Percentiles rank a stretch among this genome's conserved stretches.
Evolutionary conservation across 92 coral and sea anemone species (phyloP).

Genomic region (Epizoanthus illoricatus): DNA sequence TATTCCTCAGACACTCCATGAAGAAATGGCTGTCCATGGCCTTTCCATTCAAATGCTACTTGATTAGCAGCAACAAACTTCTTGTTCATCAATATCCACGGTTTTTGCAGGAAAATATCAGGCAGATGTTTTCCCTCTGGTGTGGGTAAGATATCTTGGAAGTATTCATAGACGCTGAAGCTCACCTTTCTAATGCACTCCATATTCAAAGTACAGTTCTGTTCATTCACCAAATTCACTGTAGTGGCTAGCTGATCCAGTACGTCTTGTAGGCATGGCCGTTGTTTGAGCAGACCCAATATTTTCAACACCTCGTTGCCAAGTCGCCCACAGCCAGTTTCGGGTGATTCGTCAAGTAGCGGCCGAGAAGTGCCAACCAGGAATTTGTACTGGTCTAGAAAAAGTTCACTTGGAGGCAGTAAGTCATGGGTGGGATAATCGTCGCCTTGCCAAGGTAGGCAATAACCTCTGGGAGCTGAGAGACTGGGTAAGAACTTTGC

Average conservation of each 20-base stretch:
- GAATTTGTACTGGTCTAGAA: conserved; percentile 54
- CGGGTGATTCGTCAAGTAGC: conserved; percentile 81
- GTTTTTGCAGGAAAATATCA: conserved; percentile 64
- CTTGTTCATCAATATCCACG: conserved; percentile 81
- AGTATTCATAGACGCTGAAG: conserved; percentile 70
- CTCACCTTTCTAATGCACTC: conserved; percentile 69
- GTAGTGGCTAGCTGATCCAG: conserved; percentile 81
- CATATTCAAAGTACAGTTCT: conserved; percentile 47
- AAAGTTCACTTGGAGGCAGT: conserved; percentile 66
- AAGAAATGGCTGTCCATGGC: conserved; percentile 85
- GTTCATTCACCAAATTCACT: conserved; percentile 56
- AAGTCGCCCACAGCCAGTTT: conserved; percentile 83
- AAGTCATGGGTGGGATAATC: conserved; percentile 43
- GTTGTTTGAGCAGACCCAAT: conserved; percentile 61
- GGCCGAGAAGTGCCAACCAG: conserved; percentile 80
- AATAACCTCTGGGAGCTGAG: conserved; percentile 63
- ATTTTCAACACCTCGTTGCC: conserved; percentile 63
- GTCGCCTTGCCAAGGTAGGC: conserved; percentile 86
- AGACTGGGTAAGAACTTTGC: conserved; percentile 80
- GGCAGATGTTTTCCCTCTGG: conserved; percentile 62
- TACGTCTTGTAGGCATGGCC: conserved; percentile 60
- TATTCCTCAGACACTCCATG: conserved; percentile 84
- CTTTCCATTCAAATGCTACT: conserved; percentile 84
- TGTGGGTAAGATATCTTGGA: conserved; percentile 67
- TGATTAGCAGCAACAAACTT: conserved; percentile 78